A percentile compares a stretch with the other conserved stretches of the same genome.
Conservation (phyloP, 2,113 vertebrate species). For the Cebus imitator region DNA sequence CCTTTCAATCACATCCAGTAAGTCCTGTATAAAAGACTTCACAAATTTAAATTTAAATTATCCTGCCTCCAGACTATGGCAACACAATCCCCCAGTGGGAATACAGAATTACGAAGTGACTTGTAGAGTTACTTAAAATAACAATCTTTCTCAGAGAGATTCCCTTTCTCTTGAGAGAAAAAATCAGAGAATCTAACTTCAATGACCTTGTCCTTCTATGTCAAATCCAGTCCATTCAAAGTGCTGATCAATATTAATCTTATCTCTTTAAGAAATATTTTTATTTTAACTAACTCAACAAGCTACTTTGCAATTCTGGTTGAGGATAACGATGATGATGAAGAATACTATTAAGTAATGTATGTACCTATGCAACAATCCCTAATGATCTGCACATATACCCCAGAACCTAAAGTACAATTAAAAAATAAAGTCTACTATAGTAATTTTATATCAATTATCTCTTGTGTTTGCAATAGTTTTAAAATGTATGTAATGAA, state of each 20-base stretch:
- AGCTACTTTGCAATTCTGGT: not conserved
- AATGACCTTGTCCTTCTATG: not conserved
- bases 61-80: not conserved
- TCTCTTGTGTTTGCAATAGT: not conserved
- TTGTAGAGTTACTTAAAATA: too few species aligned
- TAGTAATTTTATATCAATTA: not conserved
- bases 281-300: not conserved
- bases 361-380: too few species aligned
- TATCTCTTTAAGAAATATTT: not conserved
- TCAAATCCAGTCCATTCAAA: not conserved
- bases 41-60: not conserved
- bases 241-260: not conserved
- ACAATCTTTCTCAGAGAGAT: too few species aligned
- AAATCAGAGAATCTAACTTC: not conserved
- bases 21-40: conserved; percentile 2
- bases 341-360: not conserved
- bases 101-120: too few species aligned
- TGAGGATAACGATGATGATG: not conserved
- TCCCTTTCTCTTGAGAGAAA: too few species aligned
- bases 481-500: not conserved
- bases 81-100: not conserved
- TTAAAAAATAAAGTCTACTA: not conserved
- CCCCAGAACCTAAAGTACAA: too few species aligned
- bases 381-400: too few species aligned
- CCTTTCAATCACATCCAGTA: not conserved